Base-by-base conservation (phyloP, 2,888 invertebrate species). In the Pseudococcus longispinus region DNA sequence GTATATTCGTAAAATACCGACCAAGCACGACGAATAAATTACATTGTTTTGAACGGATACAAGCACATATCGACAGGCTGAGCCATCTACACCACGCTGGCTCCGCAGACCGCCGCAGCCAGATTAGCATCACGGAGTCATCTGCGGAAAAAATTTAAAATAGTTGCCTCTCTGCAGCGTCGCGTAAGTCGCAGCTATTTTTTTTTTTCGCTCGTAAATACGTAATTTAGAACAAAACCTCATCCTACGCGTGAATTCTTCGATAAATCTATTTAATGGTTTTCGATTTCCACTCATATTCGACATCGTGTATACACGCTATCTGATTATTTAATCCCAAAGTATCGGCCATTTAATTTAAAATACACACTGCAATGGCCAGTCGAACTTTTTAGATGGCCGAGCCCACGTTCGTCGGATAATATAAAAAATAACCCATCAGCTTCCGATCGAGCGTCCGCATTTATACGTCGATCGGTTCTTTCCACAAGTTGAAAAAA, bases 261-360 rank as follows among this genome's bases (percentile, higher is more conserved):
- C 77, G 77, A 80, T 42, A 80, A 80, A 80, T 80, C 77, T 80
- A 42, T 80, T 80, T 80, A 80, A 80, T 80, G 77, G 77, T 42
- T 80, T 80, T 80, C 77, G 77, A 80, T 80, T 80, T 80, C 77
- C 77, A 80, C 77, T 80, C 77, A 80, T 80, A 80, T 80, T 80
- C 77, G 77, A 80, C 77, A 80, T 80, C 29, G 77, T 80, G 70
- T 70, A 70, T 70, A 80, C 77, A 42, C 77, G 77, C 77, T 80
- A 80, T 80, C 77, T 18, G 77, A 37, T 80, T 42, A 80, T 80
- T 80, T 42, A 42, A 80, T 80, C 77, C 77, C 15, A 80, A 80
- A 42, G 20, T 80, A 80, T 74, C 74, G 32, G 77, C 23, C 29
- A 70, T 80, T 80, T 80, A 80, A 80, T 80, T 80, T 80, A 80